Evolutionary conservation across 2,797 vertebrate genomes (phyloP), one percentile per base, ranked within the genome.

Genomic region (Lemur catta): DNA sequence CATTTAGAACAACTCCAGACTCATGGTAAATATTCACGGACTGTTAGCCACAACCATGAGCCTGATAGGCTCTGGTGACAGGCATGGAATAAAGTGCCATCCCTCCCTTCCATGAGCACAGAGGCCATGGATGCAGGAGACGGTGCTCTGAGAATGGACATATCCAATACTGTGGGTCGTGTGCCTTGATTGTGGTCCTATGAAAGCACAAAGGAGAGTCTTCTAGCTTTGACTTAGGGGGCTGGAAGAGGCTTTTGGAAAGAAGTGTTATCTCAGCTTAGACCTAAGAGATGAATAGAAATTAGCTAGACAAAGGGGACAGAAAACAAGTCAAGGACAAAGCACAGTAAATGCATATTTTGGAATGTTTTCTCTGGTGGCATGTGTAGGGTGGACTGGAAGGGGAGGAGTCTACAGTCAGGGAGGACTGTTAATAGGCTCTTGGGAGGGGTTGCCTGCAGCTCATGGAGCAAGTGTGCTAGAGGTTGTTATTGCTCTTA

Each of bases 371-470:
- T 30, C 26, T 74, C 84, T 76, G 26, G 15, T 13, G 38, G 4
- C n/a, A 4, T 18, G 8, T 43, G 8, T 14, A 7, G 43, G 4
- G 30, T 4, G 24, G 12, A n/a, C 26, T 7, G 43, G 41, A 71
- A 30, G 4, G 17, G 3, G 8, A 52, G 24, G n/a, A 81, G 3
- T 24, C 28, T 18, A 18, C 1, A 30, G 5, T 50, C 24, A 50
- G 17, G 20, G 24, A 79, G 13, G 11, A 55, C 13, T 18, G 15
- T 46, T 11, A 35, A 61, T 48, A 46, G 28, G 17, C 13, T 79
- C 22, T 74, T 18, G 4, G 0, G 52, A 17, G 2, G 22, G 69
- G 4, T 11, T 26, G 5, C 52, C 17, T 9, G 2, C 6, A 38
- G 9, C 14, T 92, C 41, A 6, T 0, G 2, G 46, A 15, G 8